A percentile compares a stretch with the other conserved stretches of the same genome.
These are phyloP conservation scores for Tinamus major DNA, from an alignment of 2,797 vertebrate species.

Conservation along the genomic window DNA sequence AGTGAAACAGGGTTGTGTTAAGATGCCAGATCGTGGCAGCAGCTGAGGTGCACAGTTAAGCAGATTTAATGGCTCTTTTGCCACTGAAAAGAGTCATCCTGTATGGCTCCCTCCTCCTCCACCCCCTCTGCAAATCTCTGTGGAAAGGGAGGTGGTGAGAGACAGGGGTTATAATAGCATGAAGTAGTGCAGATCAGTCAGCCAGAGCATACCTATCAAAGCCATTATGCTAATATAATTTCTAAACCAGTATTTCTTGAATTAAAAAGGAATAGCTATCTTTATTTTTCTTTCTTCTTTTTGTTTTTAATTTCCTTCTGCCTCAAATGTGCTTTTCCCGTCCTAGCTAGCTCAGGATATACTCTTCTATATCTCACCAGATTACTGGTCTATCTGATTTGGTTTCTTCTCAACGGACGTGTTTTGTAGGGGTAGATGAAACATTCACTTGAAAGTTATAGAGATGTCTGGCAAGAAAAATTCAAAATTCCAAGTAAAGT, in stretches of 20 bases:
- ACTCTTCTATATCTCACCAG: not conserved
- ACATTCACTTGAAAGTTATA: not conserved
- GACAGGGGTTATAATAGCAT: not conserved
- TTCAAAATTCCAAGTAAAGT: not conserved
- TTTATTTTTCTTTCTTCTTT: too few species aligned
- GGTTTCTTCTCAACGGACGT: not conserved
- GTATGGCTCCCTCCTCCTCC: not conserved
- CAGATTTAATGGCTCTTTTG: not conserved
- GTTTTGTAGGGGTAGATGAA: not conserved
- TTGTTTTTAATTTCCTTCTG: not conserved
- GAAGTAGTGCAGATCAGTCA: not conserved
- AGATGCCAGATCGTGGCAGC: not conserved
- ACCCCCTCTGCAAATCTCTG: not conserved
- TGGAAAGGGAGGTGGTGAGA: not conserved
- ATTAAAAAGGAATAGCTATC: not conserved
- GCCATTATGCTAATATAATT: not conserved
- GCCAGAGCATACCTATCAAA: not conserved
- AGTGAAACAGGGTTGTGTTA: not conserved
- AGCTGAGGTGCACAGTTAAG: constrained; percentile 1
- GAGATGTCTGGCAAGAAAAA: not conserved
- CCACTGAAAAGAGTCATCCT: not conserved
- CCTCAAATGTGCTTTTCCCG: not conserved
- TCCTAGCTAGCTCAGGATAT: not conserved
- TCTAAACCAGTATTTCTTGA: not conserved
- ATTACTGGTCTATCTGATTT: not conserved